Percentiles rank a stretch among this genome's conserved stretches.
Conservation (phyloP, 2,888 invertebrate species). For the Tetragnatha montana region DNA sequence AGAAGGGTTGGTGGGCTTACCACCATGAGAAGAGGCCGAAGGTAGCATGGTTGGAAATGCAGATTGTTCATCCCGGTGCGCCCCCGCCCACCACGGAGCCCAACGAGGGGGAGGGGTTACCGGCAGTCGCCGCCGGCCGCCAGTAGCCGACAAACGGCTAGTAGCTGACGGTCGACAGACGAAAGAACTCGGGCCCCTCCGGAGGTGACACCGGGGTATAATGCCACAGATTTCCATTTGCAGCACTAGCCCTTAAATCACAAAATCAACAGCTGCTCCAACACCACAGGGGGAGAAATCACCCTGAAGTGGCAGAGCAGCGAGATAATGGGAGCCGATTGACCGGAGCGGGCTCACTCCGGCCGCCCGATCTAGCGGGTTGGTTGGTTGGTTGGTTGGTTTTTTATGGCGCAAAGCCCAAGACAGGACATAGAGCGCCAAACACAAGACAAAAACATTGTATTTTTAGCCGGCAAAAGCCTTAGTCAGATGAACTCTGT, state of each 20-base stretch:
- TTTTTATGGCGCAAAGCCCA: too few species aligned
- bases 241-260: constrained; percentile 2
- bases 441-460: too few species aligned
- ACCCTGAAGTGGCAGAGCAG: not conserved
- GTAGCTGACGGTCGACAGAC: too few species aligned
- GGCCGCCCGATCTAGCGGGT: constrained; percentile 17
- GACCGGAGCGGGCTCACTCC: constrained; percentile 11
- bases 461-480: too few species aligned
- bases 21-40: too few species aligned
- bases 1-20: too few species aligned
- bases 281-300: not conserved
- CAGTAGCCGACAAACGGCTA: too few species aligned
- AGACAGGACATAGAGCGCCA: too few species aligned
- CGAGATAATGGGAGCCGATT: not conserved
- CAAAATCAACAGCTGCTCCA: not conserved
- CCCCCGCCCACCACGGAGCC: constrained; percentile 8
- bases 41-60: not conserved
- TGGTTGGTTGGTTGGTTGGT: too few species aligned
- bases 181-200: not conserved
- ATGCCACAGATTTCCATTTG: not conserved
- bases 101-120: constrained; percentile 3
- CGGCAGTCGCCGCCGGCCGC: not conserved
- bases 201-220: constrained; percentile 5
- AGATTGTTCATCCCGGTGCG: not conserved
- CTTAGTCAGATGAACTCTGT: too few species aligned